Percentiles rank a stretch among this genome's conserved stretches.
These are phyloP conservation scores for Ochropleura plecta DNA, from an alignment of 2,888 invertebrate genomes.

Conservation along the genomic window DNA sequence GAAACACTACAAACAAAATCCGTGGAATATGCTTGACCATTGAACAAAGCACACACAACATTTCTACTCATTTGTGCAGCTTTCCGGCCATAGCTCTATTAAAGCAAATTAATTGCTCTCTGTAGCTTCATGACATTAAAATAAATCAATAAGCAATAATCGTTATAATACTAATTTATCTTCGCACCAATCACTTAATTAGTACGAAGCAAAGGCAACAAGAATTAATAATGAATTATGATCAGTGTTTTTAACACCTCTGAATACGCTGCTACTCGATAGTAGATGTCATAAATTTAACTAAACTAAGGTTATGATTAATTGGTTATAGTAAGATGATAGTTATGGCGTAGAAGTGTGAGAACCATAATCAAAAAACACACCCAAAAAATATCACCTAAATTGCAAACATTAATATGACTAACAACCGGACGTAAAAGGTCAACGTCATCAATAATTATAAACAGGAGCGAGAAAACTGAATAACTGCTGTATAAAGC, in stretches of 20 bases:
- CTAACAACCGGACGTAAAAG: background rate
- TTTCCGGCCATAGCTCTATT: constrained; percentile 26
- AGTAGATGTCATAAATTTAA: constrained; percentile 13
- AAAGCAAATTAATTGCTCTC: constrained; percentile 47
- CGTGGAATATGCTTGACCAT: background rate
- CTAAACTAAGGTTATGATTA: background rate
- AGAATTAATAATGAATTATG: constrained; percentile 76
- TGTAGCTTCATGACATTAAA: constrained; percentile 53
- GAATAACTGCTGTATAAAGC: constrained; percentile 33
- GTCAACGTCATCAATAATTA: constrained; percentile 14
- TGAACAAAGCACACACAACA: background rate
- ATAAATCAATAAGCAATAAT: constrained; percentile 82
- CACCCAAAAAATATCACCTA: background rate
- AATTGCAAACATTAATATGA: background rate
- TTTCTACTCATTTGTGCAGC: constrained; percentile 12
- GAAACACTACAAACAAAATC: constrained; percentile 1
- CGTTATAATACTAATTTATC: constrained; percentile 79
- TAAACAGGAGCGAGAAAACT: constrained; percentile 25
- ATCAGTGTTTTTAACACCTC: constrained; percentile 64
- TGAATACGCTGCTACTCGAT: constrained; percentile 38
- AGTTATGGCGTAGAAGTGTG: background rate
- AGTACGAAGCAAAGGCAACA: constrained; percentile 79
- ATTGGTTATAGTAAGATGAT: background rate
- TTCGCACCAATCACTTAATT: constrained; percentile 80
- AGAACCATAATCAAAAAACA: background rate